A percentile compares a stretch with the other conserved stretches of the same genome.
Evolutionary conservation across 2,113 vertebrate species (phyloP).

Genomic region (Atlantisia rogersi): DNA sequence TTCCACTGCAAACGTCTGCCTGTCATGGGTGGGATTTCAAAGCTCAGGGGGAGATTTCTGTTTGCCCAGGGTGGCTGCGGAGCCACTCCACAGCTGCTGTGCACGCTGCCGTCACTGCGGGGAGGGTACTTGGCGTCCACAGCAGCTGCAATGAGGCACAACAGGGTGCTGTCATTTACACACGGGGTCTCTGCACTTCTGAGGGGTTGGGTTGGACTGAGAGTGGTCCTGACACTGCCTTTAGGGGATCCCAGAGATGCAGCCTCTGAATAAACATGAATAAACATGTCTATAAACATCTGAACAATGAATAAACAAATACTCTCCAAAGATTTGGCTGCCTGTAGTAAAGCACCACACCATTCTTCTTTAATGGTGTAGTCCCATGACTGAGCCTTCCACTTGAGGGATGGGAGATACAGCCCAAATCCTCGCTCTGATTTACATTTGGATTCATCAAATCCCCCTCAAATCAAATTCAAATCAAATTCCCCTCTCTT

Average conservation of each 20-base stretch:
- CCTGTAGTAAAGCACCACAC: neutral
- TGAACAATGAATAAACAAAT: neutral
- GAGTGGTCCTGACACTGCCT: neutral
- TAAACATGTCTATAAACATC: neutral
- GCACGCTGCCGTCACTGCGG: fast-evolving
- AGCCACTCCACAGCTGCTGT: neutral
- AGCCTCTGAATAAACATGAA: neutral
- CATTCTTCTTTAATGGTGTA: neutral
- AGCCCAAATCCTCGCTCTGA: neutral
- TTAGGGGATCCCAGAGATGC: neutral
- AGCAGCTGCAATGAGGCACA: fast-evolving
- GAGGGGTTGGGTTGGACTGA: neutral
- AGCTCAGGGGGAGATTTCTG: neutral
- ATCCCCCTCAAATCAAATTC: neutral
- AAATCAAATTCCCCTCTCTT: neutral
- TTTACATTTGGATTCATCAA: neutral
- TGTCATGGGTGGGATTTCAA: neutral
- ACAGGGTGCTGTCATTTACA: neutral
- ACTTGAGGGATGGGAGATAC: neutral
- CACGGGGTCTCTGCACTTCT: neutral
- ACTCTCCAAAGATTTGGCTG: neutral
- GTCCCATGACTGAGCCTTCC: neutral
- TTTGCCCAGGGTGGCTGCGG: too few relatives aligned
- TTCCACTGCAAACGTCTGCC: neutral
- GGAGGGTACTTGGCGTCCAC: fast-evolving